Evolutionary conservation across 1,140 invertebrate species (phyloP).

Genomic region (Plutomurus gul): DNA sequence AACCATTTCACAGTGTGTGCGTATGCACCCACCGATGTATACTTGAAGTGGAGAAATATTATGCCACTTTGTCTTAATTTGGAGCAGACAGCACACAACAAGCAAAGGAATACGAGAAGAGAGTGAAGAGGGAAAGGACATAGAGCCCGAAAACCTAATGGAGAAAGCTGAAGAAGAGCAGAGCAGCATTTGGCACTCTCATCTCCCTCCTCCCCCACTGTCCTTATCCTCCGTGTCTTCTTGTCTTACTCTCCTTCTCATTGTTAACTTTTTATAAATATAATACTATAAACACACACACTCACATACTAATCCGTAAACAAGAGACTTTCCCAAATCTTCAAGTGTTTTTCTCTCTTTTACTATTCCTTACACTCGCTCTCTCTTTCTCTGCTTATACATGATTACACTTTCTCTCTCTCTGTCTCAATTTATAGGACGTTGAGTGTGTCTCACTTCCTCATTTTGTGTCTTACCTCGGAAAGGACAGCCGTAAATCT

Average conservation of each 20-base stretch:
- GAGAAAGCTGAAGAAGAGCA: too few relatives aligned
- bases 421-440: not conserved
- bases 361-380: too few relatives aligned
- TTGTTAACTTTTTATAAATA: not conserved
- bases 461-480: conserved; percentile 61
- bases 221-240: not conserved
- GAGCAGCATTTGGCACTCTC: conserved; percentile 41
- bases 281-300: not conserved
- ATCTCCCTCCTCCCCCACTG: not conserved
- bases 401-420: too few relatives aligned
- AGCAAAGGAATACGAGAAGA: not conserved
- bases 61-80: conserved; percentile 49
- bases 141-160: conserved; percentile 22
- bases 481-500: conserved; percentile 75
- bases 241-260: not conserved
- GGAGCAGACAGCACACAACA: conserved; percentile 11
- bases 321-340: too few relatives aligned
- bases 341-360: too few relatives aligned
- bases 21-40: too few relatives aligned
- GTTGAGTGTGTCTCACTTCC: conserved; percentile 1
- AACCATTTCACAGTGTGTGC: too few relatives aligned
- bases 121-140: not conserved
- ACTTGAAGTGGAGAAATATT: not conserved
- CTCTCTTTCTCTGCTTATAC: too few relatives aligned
- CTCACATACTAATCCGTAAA: not conserved